Evolutionary conservation across 2,797 vertebrate species (phyloP).

Genomic region (Bovichtus diacanthus): DNA sequence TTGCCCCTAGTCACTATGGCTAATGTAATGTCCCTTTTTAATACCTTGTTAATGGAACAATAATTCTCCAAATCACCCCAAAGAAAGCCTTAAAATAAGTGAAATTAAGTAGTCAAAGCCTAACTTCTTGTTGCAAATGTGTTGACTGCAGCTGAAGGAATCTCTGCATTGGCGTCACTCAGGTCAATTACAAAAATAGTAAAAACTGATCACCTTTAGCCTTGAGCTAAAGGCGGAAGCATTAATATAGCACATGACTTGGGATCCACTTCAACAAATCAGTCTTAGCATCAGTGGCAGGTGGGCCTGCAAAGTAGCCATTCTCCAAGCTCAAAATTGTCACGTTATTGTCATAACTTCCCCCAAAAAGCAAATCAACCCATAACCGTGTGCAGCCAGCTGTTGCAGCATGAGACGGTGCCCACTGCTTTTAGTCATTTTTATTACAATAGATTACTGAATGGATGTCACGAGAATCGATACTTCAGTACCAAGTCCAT

Average conservation of each 20-base stretch:
- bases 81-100: background rate
- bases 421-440: background rate
- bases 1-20: background rate
- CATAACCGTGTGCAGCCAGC: conserved; percentile 25
- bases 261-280: conserved; percentile 13
- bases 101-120: conserved; percentile 7
- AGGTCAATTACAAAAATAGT: background rate
- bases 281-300: conserved; percentile 13
- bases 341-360: conserved; percentile 26
- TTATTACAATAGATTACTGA: conserved; percentile 15
- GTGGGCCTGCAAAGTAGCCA: conserved; percentile 7
- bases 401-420: conserved; percentile 10
- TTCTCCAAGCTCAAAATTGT: conserved; percentile 20
- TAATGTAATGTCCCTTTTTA: background rate
- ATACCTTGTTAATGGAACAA: background rate
- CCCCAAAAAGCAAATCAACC: conserved; percentile 20
- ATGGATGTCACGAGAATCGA: too few relatives aligned
- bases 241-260: conserved; percentile 1
- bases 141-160: background rate
- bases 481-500: too few relatives aligned
- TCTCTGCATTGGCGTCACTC: background rate
- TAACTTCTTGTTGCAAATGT: background rate
- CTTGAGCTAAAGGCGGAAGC: conserved; percentile 2
- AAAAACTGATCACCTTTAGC: background rate
- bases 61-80: background rate